phyloP scores from a whole-genome alignment of 2,888 invertebrate species.

The Atethmia centrago region DNA sequence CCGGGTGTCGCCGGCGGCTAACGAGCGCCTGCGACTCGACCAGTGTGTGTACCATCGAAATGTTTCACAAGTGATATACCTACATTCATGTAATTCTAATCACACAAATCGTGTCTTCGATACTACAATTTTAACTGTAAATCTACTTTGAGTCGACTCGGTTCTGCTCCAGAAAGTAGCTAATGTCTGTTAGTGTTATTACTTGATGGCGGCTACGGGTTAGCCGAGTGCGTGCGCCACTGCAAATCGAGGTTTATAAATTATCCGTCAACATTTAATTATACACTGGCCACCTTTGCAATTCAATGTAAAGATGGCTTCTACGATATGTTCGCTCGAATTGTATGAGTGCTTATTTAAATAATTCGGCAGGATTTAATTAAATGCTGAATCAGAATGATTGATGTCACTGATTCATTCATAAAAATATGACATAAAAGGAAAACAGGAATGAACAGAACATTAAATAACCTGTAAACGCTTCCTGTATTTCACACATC shows the following conservation, averaged over 20 bases:
- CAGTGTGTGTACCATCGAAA: conserved; percentile 57
- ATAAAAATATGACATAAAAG: conserved; percentile 25
- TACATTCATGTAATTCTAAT: conserved; percentile 48
- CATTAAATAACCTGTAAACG: conserved; percentile 44
- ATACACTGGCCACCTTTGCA: conserved; percentile 69
- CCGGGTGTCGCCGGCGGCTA: conserved; percentile 72
- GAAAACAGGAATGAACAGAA: conserved; percentile 21
- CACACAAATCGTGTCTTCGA: conserved; percentile 55
- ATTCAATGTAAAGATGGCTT: conserved; percentile 71
- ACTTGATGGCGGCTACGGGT: conserved; percentile 49
- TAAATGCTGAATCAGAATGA: conserved; percentile 62
- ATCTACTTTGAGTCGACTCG: conserved; percentile 57
- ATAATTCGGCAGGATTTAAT: conserved; percentile 63
- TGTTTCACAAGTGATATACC: conserved; percentile 51
- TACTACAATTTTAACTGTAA: conserved; percentile 56
- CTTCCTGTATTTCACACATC: conserved; percentile 63
- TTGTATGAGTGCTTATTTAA: conserved; percentile 57
- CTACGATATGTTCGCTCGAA: conserved; percentile 66
- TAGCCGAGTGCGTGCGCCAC: conserved; percentile 64
- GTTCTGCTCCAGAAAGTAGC: conserved; percentile 70
- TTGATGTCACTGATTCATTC: conserved; percentile 51
- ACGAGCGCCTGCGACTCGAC: conserved; percentile 63
- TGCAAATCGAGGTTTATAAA: conserved; percentile 75
- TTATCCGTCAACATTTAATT: conserved; percentile 78
- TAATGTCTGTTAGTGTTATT: conserved; percentile 63